Percentiles rank a stretch among this genome's conserved stretches.
phyloP scores from a whole-genome alignment of 2,888 invertebrate genomes.

The Abrostola tripartita region DNA sequence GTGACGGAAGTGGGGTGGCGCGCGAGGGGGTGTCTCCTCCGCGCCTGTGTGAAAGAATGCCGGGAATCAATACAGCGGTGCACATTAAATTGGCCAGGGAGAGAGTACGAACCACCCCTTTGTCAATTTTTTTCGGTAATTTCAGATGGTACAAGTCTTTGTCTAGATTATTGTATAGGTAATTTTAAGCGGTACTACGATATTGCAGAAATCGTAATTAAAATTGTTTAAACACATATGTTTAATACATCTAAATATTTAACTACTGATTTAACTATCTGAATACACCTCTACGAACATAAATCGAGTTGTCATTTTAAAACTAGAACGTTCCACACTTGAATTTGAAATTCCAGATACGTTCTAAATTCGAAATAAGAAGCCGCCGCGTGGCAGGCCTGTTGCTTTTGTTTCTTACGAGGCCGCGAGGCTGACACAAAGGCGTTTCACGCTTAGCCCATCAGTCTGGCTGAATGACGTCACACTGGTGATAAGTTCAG shows the following conservation, averaged over 20 bases:
- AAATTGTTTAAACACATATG: no score
- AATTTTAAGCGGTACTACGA: background rate
- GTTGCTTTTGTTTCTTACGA: constrained; percentile 1
- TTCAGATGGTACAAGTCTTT: constrained; percentile 52
- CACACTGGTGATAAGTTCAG: background rate
- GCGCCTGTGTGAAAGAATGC: constrained; percentile 88
- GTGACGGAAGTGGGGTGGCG: constrained; percentile 55
- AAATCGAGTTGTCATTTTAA: background rate
- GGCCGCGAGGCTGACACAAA: background rate
- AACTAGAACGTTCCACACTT: no score
- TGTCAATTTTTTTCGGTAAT: constrained; percentile 74
- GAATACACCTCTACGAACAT: background rate
- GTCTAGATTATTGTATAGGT: background rate
- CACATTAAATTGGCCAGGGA: constrained; percentile 85
- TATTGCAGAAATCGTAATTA: no score
- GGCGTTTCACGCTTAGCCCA: constrained; percentile 1
- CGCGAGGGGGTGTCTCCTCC: constrained; percentile 62
- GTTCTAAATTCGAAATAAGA: constrained; percentile 1
- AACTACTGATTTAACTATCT: no score
- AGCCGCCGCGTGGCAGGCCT: constrained; percentile 3
- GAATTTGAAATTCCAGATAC: background rate
- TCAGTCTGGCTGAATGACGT: constrained; percentile 3
- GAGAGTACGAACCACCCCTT: constrained; percentile 57
- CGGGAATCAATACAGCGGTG: constrained; percentile 86
- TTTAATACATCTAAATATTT: no score